Evolutionary conservation across 2,113 vertebrate species (phyloP).

Genomic region (Xiphorhynchus elegans): DNA sequence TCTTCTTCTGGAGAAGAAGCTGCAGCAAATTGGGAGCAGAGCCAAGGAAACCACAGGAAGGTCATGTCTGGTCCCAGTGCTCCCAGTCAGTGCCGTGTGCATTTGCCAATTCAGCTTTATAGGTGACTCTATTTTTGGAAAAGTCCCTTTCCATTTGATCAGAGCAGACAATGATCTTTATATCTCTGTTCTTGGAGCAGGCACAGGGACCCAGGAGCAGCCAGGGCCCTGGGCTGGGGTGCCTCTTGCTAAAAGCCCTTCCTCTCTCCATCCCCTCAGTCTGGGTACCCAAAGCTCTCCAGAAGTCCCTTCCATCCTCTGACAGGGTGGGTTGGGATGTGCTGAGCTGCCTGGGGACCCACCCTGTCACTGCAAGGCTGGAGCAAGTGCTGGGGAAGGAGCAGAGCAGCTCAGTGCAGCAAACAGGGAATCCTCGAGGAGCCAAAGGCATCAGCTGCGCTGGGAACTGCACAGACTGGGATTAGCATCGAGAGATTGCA

Average conservation of each 20-base stretch:
- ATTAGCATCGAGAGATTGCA: neutral
- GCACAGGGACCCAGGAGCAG: too few species aligned
- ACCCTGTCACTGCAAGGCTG: rapidly evolving
- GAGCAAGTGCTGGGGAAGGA: neutral
- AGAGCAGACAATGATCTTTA: neutral
- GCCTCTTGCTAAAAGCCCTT: neutral
- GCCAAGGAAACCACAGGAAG: neutral
- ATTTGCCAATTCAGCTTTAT: neutral
- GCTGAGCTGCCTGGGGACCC: neutral
- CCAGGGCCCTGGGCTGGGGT: neutral
- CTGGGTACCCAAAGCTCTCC: neutral
- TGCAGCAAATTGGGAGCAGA: neutral
- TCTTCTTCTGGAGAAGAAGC: neutral
- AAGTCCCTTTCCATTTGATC: neutral
- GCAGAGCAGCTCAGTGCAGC: neutral
- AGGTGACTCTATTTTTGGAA: neutral
- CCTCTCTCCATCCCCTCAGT: neutral
- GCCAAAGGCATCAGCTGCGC: neutral
- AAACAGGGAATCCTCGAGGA: neutral
- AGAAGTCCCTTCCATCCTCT: neutral
- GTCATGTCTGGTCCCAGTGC: neutral
- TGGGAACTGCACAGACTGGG: neutral
- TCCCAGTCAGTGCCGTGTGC: neutral
- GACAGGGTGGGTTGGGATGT: neutral
- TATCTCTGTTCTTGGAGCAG: neutral